Evolutionary conservation across 2,113 vertebrate genomes (phyloP).

Genomic region (Ammodramus savannarum): DNA sequence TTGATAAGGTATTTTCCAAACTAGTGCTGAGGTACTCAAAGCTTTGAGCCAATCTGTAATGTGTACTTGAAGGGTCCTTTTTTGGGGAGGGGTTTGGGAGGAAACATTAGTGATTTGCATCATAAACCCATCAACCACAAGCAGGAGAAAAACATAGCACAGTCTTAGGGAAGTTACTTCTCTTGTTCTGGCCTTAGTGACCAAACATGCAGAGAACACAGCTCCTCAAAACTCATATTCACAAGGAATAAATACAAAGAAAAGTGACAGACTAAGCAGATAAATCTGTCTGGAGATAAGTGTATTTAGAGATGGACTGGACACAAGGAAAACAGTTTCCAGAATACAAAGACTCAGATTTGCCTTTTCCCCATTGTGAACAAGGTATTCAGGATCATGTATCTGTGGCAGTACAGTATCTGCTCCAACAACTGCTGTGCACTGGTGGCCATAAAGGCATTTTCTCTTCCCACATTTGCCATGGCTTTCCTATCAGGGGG

Average conservation of each 20-base stretch:
- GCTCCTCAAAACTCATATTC: background rate
- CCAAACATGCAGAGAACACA: background rate
- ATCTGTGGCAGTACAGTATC: background rate
- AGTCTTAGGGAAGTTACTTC: background rate
- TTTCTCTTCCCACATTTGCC: background rate
- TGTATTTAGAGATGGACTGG: background rate
- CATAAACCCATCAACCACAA: background rate
- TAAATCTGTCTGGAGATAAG: background rate
- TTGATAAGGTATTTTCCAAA: slow-evolving; percentile 7
- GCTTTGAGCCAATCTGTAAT: background rate
- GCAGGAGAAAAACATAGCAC: background rate
- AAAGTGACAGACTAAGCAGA: background rate
- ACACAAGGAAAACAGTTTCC: background rate
- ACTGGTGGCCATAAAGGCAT: background rate
- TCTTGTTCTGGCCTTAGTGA: background rate
- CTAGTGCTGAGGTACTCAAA: background rate
- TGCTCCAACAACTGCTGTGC: background rate
- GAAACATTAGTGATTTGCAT: background rate
- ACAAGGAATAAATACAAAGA: background rate
- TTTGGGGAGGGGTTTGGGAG: background rate
- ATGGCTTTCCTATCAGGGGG: background rate
- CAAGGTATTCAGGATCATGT: background rate
- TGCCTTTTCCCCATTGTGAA: background rate
- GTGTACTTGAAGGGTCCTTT: background rate
- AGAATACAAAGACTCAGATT: background rate